Conservation (phyloP, 2,888 invertebrate genomes). For the Carcina quercana region DNA sequence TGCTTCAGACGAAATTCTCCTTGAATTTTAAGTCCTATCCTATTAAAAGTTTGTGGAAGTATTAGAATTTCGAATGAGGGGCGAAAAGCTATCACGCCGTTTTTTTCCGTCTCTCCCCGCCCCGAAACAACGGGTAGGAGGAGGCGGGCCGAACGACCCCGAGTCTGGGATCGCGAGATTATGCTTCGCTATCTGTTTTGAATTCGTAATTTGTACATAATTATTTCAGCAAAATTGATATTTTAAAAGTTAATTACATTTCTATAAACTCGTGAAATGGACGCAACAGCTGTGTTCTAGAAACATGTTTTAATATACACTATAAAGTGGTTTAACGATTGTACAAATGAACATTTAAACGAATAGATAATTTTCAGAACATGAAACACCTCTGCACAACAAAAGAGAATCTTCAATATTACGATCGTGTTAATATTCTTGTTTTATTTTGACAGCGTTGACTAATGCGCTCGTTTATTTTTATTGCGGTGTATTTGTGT, state of each 20-base stretch:
- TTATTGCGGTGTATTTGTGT: conserved; percentile 64
- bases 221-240: conserved; percentile 40
- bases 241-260: conserved; percentile 37
- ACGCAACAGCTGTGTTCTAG: conserved; percentile 17
- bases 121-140: conserved; percentile 30
- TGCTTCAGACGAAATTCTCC: conserved; percentile 51
- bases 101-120: conserved; percentile 45
- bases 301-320: conserved; percentile 22
- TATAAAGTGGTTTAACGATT: conserved; percentile 28
- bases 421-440: conserved; percentile 46
- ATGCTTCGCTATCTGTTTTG: conserved; percentile 48
- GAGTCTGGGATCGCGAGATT: conserved; percentile 42
- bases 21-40: conserved; percentile 69
- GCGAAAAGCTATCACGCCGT: conserved; percentile 64
- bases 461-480: conserved; percentile 70
- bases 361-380: conserved; percentile 18
- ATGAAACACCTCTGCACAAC: conserved; percentile 21
- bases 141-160: conserved; percentile 23
- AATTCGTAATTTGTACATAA: conserved; percentile 47
- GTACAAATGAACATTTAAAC: conserved; percentile 24
- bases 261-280: conserved; percentile 23
- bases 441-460: conserved; percentile 69
- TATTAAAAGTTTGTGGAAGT: conserved; percentile 71
- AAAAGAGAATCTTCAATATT: conserved; percentile 27
- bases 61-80: conserved; percentile 71